Conservation (phyloP, 2,113 vertebrate genomes). For the Oryzias celebensis region DNA sequence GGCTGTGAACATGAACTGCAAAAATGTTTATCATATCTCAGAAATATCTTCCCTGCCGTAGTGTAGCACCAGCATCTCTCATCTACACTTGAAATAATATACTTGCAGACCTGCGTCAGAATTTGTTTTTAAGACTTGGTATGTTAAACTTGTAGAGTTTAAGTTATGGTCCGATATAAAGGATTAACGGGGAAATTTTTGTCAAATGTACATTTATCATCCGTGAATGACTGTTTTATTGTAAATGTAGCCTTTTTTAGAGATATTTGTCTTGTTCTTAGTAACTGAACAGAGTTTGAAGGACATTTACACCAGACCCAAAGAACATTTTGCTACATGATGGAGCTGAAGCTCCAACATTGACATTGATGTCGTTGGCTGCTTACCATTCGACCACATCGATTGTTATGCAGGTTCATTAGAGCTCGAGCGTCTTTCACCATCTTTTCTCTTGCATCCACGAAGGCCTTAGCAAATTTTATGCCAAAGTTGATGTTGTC, state of each 20-base stretch:
- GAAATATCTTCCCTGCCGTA: no score
- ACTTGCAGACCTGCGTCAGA: no score
- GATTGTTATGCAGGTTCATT: slow-evolving; percentile 99
- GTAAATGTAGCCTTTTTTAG: background rate
- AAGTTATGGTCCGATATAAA: no score
- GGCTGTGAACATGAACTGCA: no score
- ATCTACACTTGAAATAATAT: no score
- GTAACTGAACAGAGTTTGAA: background rate
- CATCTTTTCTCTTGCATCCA: slow-evolving; percentile 93
- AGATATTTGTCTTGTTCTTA: background rate
- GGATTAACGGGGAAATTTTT: no score
- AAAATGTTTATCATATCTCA: no score
- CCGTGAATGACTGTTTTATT: no score
- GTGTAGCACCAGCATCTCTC: no score
- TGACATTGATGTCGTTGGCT: background rate
- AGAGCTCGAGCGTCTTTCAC: slow-evolving; percentile 92
- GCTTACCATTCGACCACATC: slow-evolving; percentile 95
- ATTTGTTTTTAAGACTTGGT: no score
- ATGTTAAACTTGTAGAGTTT: no score
- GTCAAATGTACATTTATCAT: no score
- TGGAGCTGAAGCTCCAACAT: background rate
- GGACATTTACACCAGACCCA: background rate
- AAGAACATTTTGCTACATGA: background rate
- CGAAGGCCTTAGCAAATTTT: slow-evolving; percentile 93
- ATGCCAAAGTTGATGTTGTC: slow-evolving; percentile 97